Evolutionary conservation across 2,113 vertebrate genomes (phyloP).

Genomic region (Phycodurus eques): DNA sequence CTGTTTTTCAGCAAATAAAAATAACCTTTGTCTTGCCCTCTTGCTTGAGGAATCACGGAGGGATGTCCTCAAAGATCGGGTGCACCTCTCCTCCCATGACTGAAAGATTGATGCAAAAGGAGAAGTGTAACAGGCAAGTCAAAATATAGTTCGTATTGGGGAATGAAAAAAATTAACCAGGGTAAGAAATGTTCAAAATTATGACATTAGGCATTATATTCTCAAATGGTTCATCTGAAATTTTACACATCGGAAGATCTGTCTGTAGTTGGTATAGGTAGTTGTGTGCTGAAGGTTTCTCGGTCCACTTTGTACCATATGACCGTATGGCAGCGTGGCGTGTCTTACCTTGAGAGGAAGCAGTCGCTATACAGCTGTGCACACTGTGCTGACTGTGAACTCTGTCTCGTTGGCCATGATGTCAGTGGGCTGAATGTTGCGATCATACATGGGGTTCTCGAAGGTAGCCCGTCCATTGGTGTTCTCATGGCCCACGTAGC

Average conservation of each 20-base stretch:
- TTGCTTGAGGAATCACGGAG: conserved; percentile 41
- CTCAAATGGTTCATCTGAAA: neutral
- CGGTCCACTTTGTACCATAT: neutral
- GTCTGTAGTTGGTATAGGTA: neutral
- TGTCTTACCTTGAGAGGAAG: conserved; percentile 65
- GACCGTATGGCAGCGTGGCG: neutral
- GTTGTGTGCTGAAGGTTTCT: neutral
- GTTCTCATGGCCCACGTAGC: conserved; percentile 94
- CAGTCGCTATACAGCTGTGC: conserved; percentile 93
- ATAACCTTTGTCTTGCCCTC: conserved; percentile 51
- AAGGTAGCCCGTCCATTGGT: conserved; percentile 92
- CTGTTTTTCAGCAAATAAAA: conserved; percentile 48
- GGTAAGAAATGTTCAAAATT: neutral
- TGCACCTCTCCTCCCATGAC: conserved; percentile 32
- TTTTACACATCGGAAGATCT: neutral
- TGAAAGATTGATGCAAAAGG: conserved; percentile 16
- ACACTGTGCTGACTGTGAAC: conserved; percentile 98
- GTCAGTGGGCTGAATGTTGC: conserved; percentile 95
- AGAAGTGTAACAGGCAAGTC: neutral
- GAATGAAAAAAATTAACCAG: neutral
- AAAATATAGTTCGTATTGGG: neutral
- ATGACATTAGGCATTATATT: conserved; percentile 13
- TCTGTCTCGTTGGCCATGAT: conserved; percentile 90
- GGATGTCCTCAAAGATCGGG: conserved; percentile 43
- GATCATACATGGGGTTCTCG: conserved; percentile 98